Percentiles rank a stretch among this genome's conserved stretches.
These are phyloP conservation scores for Sturnira hondurensis DNA, from an alignment of 2,113 vertebrate species.

Conservation along the genomic window DNA sequence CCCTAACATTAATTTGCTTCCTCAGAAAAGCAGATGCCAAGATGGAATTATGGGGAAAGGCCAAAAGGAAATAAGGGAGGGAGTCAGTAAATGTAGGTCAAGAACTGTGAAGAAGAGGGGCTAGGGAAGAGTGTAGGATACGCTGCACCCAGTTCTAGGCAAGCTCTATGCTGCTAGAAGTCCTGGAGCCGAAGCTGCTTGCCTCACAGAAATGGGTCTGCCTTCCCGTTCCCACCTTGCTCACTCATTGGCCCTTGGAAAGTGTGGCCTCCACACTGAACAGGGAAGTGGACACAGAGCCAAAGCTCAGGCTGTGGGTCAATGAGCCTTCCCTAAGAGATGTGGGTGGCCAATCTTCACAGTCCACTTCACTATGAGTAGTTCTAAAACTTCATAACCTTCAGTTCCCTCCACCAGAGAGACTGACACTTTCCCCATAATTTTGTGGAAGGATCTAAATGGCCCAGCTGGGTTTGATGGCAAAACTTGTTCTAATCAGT, in stretches of 20 bases:
- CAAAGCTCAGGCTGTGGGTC: not conserved
- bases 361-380: not conserved
- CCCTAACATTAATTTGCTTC: not conserved
- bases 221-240: not conserved
- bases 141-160: not conserved
- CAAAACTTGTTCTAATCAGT: not conserved
- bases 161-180: not conserved
- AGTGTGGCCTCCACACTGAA: not conserved
- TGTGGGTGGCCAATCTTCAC: not conserved
- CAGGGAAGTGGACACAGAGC: not conserved
- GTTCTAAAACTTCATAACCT: not conserved
- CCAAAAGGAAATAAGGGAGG: not conserved
- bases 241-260: not conserved
- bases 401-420: not conserved
- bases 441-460: not conserved
- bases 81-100: not conserved
- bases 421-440: not conserved
- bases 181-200: not conserved
- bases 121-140: not conserved
- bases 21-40: not conserved
- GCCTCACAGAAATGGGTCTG: not conserved
- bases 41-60: not conserved
- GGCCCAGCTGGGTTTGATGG: not conserved
- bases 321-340: not conserved
- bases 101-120: not conserved